phyloP scores from a whole-genome alignment of 1,140 invertebrate genomes.

The Globodera ellingtonae region DNA sequence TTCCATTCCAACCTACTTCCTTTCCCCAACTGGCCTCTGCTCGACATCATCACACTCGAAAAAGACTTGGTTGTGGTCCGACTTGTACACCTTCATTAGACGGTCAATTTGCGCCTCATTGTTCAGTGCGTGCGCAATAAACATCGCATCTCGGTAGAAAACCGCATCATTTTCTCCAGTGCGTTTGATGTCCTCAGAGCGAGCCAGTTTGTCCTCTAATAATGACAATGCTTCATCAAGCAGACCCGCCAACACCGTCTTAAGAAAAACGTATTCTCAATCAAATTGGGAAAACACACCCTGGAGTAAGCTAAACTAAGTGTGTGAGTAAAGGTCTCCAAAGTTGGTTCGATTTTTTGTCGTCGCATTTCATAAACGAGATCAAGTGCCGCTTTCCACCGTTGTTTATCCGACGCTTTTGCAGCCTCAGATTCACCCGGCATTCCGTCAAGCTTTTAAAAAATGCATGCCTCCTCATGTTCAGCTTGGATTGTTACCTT shows the following conservation, averaged over 20 bases:
- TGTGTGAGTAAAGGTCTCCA: not conserved
- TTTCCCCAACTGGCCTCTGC: not conserved
- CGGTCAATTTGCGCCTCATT: constrained; percentile 17
- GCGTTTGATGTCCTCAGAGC: not conserved
- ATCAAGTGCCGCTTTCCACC: not conserved
- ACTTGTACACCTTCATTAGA: constrained; percentile 1
- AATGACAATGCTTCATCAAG: constrained; percentile 16
- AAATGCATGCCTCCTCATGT: not conserved
- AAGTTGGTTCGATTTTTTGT: not conserved
- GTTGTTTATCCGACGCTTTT: not conserved
- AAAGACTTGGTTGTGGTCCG: constrained; percentile 14
- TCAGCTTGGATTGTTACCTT: not conserved
- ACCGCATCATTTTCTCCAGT: not conserved
- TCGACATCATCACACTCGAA: not conserved
- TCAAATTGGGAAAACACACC: not conserved
- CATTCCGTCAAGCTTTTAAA: not conserved
- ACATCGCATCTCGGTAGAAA: constrained; percentile 12
- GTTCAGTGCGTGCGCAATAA: not conserved
- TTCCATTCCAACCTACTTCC: not conserved
- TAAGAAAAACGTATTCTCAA: not conserved
- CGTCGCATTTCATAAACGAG: not conserved
- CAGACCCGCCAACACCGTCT: not conserved
- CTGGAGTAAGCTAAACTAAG: not conserved
- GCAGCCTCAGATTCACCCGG: not conserved
- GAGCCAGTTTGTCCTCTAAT: not conserved